A percentile compares a stretch with the other conserved stretches of the same genome.
These are phyloP conservation scores for Buphagus erythrorhynchus DNA, from an alignment of 2,797 vertebrate genomes.

Conservation along the genomic window DNA sequence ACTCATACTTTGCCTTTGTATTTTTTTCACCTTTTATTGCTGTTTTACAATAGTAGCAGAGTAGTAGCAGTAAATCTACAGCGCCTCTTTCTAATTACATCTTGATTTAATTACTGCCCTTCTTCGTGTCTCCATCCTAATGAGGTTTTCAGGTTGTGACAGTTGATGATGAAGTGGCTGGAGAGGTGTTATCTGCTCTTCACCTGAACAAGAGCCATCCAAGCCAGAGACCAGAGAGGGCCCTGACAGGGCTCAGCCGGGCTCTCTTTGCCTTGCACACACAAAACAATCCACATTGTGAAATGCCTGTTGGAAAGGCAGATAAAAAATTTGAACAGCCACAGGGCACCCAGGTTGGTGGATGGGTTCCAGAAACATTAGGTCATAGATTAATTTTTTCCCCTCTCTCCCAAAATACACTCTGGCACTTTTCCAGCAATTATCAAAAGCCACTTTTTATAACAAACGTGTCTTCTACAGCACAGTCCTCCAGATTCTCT, in stretches of 20 bases:
- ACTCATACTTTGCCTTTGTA: neutral
- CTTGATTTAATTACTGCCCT: neutral
- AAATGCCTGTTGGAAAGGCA: constrained; percentile 66
- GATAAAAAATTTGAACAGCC: constrained; percentile 63
- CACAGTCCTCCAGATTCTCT: constrained; percentile 22
- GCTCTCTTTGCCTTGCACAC: neutral
- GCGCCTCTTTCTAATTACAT: neutral
- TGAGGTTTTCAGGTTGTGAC: neutral
- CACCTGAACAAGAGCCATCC: neutral
- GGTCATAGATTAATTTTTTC: constrained; percentile 48
- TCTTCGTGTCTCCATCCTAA: constrained; percentile 1
- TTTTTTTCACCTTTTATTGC: neutral
- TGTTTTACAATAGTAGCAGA: neutral
- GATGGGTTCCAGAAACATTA: constrained; percentile 72
- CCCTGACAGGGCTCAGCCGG: neutral
- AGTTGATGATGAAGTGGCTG: neutral
- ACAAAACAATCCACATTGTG: constrained; percentile 39
- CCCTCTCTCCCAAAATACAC: constrained; percentile 30
- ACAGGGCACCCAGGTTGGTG: constrained; percentile 55
- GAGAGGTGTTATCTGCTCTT: neutral
- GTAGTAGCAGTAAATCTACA: neutral
- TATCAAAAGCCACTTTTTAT: constrained; percentile 68
- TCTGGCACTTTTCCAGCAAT: constrained; percentile 59
- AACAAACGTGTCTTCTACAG: constrained; percentile 11
- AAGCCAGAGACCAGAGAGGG: neutral